Evolutionary conservation across 2,113 vertebrate genomes (phyloP).

Genomic region (Cebidichthys violaceus): DNA sequence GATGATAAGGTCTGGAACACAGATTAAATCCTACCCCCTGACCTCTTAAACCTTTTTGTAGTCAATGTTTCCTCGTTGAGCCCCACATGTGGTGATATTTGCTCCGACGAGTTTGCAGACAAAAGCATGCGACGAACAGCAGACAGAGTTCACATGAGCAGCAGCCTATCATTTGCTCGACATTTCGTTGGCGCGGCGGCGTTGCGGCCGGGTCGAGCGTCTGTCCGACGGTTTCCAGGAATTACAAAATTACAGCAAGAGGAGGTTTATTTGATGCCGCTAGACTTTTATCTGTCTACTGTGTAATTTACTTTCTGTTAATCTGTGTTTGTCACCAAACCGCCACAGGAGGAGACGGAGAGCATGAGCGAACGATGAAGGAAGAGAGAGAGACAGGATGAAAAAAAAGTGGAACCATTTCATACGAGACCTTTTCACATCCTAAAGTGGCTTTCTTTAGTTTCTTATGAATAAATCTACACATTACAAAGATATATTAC

Average conservation of each 20-base stretch:
- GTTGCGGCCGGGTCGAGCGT: neutral
- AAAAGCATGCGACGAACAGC: conserved; percentile 1
- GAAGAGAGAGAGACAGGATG: too few relatives aligned
- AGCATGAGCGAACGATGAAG: too few relatives aligned
- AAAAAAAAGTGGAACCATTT: too few relatives aligned
- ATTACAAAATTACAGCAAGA: conserved; percentile 27
- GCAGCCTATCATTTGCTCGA: conserved; percentile 37
- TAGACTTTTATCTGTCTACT: conserved; percentile 27
- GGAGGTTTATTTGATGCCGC: conserved; percentile 43
- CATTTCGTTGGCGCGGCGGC: conserved; percentile 20
- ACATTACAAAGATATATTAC: too few relatives aligned
- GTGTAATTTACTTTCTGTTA: conserved; percentile 30
- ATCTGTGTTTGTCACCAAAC: neutral
- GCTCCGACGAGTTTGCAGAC: neutral
- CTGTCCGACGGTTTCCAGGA: conserved; percentile 22
- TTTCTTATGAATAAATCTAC: too few relatives aligned
- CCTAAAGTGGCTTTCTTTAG: too few relatives aligned
- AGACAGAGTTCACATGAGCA: neutral
- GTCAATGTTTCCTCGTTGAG: neutral
- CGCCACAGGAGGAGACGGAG: too few relatives aligned
- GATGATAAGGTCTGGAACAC: neutral
- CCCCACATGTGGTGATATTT: too few relatives aligned
- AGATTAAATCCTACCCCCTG: neutral
- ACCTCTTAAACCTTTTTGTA: neutral
- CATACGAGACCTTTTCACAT: too few relatives aligned